Evolutionary conservation across 2,113 vertebrate species (phyloP).

Genomic region (Prochilodus magdalenae): DNA sequence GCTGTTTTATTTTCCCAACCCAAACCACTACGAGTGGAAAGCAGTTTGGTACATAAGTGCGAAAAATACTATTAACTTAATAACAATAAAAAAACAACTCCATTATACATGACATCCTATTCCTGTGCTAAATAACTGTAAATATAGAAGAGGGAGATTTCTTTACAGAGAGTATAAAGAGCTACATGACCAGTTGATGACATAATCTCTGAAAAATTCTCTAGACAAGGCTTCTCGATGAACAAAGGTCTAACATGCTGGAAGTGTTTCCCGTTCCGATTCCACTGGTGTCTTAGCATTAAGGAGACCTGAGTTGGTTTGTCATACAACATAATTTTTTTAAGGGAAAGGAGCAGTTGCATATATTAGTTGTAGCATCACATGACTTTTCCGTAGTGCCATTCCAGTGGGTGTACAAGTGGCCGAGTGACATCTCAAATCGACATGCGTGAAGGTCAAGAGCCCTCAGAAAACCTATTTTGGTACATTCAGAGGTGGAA

Average conservation of each 20-base stretch:
- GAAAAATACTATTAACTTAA: conserved; percentile 51
- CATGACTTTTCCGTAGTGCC: conserved; percentile 29
- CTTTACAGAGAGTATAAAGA: conserved; percentile 61
- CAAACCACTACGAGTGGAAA: conserved; percentile 51
- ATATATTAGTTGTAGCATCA: conserved; percentile 50
- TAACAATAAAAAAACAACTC: conserved; percentile 56
- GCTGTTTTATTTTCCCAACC: conserved; percentile 57
- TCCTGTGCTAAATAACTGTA: conserved; percentile 56
- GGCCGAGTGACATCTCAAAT: conserved; percentile 34
- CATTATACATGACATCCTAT: conserved; percentile 60
- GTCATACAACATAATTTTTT: conserved; percentile 45
- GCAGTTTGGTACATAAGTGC: conserved; percentile 40
- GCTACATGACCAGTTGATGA: conserved; percentile 54
- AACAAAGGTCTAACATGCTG: conserved; percentile 49
- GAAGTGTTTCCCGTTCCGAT: conserved; percentile 30
- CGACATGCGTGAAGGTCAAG: conserved; percentile 48
- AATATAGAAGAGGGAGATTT: conserved; percentile 52
- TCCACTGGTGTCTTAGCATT: conserved; percentile 40
- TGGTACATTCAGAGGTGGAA: conserved; percentile 33
- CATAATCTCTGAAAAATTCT: conserved; percentile 48
- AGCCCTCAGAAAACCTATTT: conserved; percentile 12
- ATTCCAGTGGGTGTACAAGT: conserved; percentile 32
- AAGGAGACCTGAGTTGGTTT: conserved; percentile 64
- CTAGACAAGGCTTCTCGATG: conserved; percentile 41
- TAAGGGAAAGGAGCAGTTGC: conserved; percentile 50